These are phyloP conservation scores for Apus apus DNA, from an alignment of 2,113 vertebrate species.

Conservation along the genomic window DNA sequence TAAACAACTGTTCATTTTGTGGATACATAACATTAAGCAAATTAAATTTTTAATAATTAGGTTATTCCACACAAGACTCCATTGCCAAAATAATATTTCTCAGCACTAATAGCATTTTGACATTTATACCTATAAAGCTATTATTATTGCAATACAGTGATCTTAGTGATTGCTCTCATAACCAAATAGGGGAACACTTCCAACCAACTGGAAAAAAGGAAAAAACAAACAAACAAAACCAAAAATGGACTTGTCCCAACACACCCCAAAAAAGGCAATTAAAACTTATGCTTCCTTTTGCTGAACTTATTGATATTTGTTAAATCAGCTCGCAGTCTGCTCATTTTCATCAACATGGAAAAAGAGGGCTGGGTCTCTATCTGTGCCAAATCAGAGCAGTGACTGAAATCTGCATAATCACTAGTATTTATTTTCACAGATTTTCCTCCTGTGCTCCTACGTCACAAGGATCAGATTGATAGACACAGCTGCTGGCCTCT, in stretches of 20 bases:
- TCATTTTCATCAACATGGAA: not conserved
- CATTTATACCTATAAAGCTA: not conserved
- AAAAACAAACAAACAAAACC: not conserved
- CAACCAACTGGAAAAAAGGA: accelerated
- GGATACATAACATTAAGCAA: not conserved
- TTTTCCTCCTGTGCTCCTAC: not conserved
- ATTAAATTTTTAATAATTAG: conserved; percentile 6
- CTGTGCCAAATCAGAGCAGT: not conserved
- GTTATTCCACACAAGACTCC: not conserved
- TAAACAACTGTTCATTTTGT: not conserved
- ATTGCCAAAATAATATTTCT: not conserved
- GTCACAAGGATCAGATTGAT: not conserved
- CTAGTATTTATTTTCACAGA: not conserved
- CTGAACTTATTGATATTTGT: not conserved
- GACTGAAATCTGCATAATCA: not conserved
- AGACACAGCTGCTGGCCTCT: not conserved
- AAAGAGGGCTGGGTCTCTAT: not conserved
- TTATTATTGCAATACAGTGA: not conserved
- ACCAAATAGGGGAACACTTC: not conserved
- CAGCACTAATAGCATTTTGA: not conserved
- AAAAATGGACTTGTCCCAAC: accelerated
- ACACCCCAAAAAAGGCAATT: not conserved
- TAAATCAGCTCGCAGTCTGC: not conserved
- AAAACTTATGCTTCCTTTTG: not conserved
- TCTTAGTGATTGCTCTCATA: not conserved